Evolutionary conservation across 1,140 invertebrate species (phyloP).

Genomic region (Contarinia nasturtii): DNA sequence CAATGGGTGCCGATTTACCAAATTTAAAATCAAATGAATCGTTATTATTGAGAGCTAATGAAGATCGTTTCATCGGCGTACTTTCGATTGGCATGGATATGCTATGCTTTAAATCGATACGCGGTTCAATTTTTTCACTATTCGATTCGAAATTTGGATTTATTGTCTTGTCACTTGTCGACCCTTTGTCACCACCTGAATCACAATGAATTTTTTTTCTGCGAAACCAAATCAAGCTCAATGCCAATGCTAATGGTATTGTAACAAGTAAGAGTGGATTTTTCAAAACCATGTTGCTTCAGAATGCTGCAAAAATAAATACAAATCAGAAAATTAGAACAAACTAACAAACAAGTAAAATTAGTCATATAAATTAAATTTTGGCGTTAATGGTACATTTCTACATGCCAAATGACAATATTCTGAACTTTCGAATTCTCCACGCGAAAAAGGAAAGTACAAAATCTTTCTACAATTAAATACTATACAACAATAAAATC

Average conservation of each 20-base stretch:
- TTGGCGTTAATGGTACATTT: too few relatives aligned
- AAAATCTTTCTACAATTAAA: too few relatives aligned
- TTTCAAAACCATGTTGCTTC: constrained; percentile 23
- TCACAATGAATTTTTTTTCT: constrained; percentile 11
- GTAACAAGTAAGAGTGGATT: constrained; percentile 23
- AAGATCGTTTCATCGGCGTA: background rate
- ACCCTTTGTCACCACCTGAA: background rate
- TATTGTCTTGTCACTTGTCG: background rate
- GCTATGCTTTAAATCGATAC: background rate
- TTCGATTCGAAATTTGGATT: background rate
- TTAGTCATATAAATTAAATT: too few relatives aligned
- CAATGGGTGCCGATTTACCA: constrained; percentile 23
- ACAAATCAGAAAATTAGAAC: background rate
- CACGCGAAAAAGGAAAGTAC: too few relatives aligned
- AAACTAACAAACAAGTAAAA: too few relatives aligned
- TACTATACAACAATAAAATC: too few relatives aligned
- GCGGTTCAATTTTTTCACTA: background rate
- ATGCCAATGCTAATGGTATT: constrained; percentile 21
- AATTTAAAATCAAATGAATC: constrained; percentile 16
- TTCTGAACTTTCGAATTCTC: too few relatives aligned
- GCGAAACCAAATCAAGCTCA: constrained; percentile 23
- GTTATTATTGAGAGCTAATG: constrained; percentile 9
- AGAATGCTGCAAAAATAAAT: constrained; percentile 19
- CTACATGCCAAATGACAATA: too few relatives aligned
- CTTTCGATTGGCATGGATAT: background rate